Conservation (phyloP, 2,888 invertebrate species). For the Trichogramma dendrolimi region DNA sequence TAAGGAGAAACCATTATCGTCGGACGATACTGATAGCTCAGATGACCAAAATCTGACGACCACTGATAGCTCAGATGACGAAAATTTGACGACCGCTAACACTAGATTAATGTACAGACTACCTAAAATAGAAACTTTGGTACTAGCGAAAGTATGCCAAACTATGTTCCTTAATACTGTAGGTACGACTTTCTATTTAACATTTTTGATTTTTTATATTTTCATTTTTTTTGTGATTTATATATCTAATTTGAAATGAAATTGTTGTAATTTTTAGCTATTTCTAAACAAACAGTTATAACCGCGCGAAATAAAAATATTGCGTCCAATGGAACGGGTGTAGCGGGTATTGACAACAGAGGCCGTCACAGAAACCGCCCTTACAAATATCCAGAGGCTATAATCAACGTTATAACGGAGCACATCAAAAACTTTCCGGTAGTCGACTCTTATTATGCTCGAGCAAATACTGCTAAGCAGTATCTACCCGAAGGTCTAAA, state of each 20-base stretch:
- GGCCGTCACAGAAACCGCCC: not conserved
- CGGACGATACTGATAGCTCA: no score
- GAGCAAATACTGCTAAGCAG: not conserved
- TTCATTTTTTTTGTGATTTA: not conserved
- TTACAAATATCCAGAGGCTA: not conserved
- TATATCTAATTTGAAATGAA: not conserved
- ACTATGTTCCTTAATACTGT: no score
- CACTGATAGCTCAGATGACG: no score
- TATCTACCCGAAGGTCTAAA: not conserved
- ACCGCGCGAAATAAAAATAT: not conserved
- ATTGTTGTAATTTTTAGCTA: conserved; percentile 1
- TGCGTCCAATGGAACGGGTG: not conserved
- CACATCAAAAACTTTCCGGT: not conserved
- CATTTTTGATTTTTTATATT: no score
- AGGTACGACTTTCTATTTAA: no score
- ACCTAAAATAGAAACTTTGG: no score
- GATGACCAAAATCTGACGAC: no score
- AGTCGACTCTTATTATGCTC: not conserved
- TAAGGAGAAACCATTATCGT: no score
- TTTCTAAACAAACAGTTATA: not conserved
- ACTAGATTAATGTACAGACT: no score
- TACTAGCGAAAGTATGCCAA: no score
- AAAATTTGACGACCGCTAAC: no score
- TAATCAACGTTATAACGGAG: not conserved
- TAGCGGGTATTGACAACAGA: not conserved